Percentiles rank a stretch among this genome's conserved stretches.
Evolutionary conservation across 2,797 vertebrate species (phyloP).

Genomic region (Thalassophryne amazonica): DNA sequence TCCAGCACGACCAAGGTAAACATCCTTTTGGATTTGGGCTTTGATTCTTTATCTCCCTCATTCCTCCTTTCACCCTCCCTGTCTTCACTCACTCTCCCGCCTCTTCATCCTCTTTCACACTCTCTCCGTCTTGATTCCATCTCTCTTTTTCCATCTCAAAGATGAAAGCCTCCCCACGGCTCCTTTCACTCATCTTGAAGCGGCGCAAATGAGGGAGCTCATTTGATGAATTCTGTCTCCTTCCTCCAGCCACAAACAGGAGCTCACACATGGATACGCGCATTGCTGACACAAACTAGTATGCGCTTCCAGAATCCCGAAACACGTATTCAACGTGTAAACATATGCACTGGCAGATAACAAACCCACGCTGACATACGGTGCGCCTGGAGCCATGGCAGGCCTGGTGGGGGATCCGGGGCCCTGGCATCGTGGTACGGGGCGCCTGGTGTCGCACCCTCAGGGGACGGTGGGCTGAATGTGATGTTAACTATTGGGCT

Average conservation of each 20-base stretch:
- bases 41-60: constrained; percentile 60
- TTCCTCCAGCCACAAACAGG: constrained; percentile 25
- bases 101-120: constrained; percentile 63
- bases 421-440: constrained; percentile 54
- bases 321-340: constrained; percentile 24
- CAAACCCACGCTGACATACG: constrained; percentile 47
- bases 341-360: constrained; percentile 51
- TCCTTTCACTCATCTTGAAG: constrained; percentile 77
- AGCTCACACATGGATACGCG: not conserved
- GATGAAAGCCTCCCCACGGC: constrained; percentile 81
- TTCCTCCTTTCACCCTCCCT: constrained; percentile 36
- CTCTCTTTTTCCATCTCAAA: constrained; percentile 55
- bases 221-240: constrained; percentile 65
- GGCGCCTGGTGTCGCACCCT: constrained; percentile 53
- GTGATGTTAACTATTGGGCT: constrained; percentile 62
- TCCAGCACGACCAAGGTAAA: constrained; percentile 72
- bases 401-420: constrained; percentile 52
- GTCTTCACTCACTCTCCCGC: constrained; percentile 41
- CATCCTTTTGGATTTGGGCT: constrained; percentile 71
- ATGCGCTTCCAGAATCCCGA: constrained; percentile 3
- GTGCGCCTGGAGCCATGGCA: constrained; percentile 54
- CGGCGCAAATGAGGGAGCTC: constrained; percentile 77
- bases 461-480: constrained; percentile 40
- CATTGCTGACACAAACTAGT: no score
- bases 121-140: constrained; percentile 65